These are phyloP conservation scores for Myrmophylax atrothorax DNA, from an alignment of 2,113 vertebrate genomes.

Conservation along the genomic window DNA sequence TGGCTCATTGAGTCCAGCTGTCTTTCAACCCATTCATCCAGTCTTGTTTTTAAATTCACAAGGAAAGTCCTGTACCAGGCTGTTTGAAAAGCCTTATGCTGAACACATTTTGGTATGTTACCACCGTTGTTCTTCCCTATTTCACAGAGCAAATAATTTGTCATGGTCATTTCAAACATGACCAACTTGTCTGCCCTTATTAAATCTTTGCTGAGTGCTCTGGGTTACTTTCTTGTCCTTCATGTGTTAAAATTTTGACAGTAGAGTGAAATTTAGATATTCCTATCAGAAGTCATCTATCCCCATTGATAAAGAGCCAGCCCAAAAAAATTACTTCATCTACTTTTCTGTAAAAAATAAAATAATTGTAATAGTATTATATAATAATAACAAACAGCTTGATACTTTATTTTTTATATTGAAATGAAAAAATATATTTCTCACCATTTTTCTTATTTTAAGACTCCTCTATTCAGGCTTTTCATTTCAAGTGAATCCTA, in stretches of 20 bases:
- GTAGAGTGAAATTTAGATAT: not conserved
- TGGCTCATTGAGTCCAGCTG: not conserved
- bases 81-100: not conserved
- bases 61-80: not conserved
- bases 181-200: not conserved
- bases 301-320: not conserved
- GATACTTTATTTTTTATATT: not conserved
- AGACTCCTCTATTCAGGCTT: not conserved
- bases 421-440: not conserved
- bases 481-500: not conserved
- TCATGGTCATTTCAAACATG: not conserved
- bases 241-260: not conserved
- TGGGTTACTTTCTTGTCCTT: not conserved
- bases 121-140: not conserved
- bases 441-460: not conserved
- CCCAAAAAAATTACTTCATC: not conserved
- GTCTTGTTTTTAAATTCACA: not conserved
- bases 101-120: not conserved
- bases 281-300: not conserved
- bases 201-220: not conserved
- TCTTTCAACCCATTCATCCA: not conserved
- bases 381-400: not conserved
- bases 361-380: not conserved
- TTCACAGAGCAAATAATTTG: rapidly evolving
- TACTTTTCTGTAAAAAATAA: not conserved